Conservation (phyloP, 2,797 vertebrate species). For the Cynopterus sphinx region DNA sequence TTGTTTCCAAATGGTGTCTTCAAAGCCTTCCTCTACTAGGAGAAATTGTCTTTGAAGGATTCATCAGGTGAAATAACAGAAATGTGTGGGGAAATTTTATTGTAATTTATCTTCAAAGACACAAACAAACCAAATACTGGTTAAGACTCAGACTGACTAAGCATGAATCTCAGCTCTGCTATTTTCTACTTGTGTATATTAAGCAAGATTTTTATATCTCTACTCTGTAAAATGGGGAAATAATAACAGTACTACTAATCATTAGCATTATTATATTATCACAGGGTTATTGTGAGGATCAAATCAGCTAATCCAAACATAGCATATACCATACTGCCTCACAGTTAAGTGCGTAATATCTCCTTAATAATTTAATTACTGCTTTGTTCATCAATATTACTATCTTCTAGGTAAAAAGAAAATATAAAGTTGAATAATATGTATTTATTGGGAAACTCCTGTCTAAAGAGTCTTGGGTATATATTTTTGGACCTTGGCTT, state of each 20-base stretch:
- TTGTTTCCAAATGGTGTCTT: neutral
- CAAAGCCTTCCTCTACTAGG: neutral
- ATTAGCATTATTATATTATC: neutral
- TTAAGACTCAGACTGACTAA: neutral
- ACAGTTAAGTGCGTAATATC: neutral
- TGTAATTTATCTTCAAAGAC: neutral
- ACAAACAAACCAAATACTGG: neutral
- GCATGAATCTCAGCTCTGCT: neutral
- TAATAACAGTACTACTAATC: neutral
- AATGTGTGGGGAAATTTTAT: neutral
- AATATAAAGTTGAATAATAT: neutral
- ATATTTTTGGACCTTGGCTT: neutral
- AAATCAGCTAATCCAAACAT: neutral
- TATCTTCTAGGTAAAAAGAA: neutral
- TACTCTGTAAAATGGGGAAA: neutral
- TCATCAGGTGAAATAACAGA: neutral
- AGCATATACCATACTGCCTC: neutral
- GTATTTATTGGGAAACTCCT: neutral
- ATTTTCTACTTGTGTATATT: neutral
- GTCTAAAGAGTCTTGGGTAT: neutral
- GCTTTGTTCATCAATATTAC: neutral
- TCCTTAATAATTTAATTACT: neutral
- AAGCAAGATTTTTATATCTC: neutral
- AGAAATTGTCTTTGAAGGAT: neutral
- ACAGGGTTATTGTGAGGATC: neutral